phyloP scores from a whole-genome alignment of 2,888 invertebrate species.

The Blastobasis adustella region DNA sequence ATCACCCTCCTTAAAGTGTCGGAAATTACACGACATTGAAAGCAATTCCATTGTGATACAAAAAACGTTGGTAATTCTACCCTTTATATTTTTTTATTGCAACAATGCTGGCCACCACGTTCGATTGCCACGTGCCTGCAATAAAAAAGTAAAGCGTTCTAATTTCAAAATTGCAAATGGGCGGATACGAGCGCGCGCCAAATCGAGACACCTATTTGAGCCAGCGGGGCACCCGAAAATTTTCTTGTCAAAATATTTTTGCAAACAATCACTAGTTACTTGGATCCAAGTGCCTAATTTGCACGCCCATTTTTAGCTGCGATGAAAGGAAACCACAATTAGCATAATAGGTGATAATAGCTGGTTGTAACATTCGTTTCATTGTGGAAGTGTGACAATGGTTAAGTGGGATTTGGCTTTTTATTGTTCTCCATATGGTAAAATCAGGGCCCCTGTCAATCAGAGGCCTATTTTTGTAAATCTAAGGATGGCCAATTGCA shows the following conservation, averaged over 20 bases:
- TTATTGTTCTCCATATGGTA: too few species aligned
- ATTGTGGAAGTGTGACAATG: too few species aligned
- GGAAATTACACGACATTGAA: too few species aligned
- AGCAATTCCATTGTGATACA: too few species aligned
- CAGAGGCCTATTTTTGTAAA: too few species aligned
- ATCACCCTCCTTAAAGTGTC: too few species aligned
- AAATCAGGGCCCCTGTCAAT: too few species aligned
- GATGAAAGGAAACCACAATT: slow-evolving; percentile 74
- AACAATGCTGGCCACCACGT: too few species aligned
- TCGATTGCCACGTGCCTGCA: slow-evolving; percentile 47
- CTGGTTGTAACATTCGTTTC: slow-evolving; percentile 34
- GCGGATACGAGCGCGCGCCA: slow-evolving; percentile 44
- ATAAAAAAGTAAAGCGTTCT: slow-evolving; percentile 64
- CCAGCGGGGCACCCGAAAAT: slow-evolving; percentile 58
- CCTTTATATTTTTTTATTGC: too few species aligned
- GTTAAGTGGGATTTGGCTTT: too few species aligned
- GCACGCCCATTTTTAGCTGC: slow-evolving; percentile 42
- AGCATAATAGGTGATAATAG: slow-evolving; percentile 69
- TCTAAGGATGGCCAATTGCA: too few species aligned
- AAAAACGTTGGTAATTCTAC: too few species aligned
- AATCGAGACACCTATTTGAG: slow-evolving; percentile 62
- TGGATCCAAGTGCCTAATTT: slow-evolving; percentile 26
- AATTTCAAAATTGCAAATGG: slow-evolving; percentile 56
- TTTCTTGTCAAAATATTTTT: slow-evolving; percentile 72
- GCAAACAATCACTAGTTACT: slow-evolving; percentile 58